A percentile compares a stretch with the other conserved stretches of the same genome.
Conservation (phyloP, 2,797 vertebrate genomes). For the Chiroxiphia lanceolata region DNA sequence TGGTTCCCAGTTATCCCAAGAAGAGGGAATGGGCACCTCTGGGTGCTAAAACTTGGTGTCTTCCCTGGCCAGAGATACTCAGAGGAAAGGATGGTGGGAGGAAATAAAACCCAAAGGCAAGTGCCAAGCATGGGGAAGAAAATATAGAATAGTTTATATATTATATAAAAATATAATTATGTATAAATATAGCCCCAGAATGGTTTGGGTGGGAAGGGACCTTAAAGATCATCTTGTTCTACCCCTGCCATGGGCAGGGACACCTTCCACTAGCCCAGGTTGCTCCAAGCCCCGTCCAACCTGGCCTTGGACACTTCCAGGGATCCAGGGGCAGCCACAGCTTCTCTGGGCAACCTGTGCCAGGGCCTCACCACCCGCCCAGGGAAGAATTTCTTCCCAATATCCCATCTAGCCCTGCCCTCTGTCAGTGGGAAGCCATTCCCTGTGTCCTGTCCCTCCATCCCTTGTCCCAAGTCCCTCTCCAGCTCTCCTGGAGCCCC, state of each 20-base stretch:
- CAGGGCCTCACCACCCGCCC: background rate
- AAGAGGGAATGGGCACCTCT: background rate
- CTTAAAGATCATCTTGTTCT: accelerated
- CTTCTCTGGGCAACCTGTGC: background rate
- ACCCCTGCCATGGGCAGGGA: background rate
- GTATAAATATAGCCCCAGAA: background rate
- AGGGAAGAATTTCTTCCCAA: background rate
- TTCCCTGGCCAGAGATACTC: background rate
- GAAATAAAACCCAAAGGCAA: background rate
- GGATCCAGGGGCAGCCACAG: background rate
- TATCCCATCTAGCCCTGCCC: background rate
- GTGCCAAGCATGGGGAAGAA: background rate
- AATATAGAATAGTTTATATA: background rate
- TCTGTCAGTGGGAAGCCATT: background rate
- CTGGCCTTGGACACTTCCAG: background rate
- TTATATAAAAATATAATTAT: background rate
- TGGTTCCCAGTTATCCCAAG: background rate
- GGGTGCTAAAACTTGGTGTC: background rate
- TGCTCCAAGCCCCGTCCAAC: background rate
- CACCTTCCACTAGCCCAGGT: background rate
- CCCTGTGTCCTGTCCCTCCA: background rate
- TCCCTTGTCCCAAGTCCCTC: background rate
- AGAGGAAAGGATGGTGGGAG: background rate
- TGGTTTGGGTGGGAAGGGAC: background rate
- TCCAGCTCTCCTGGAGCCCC: background rate